Conservation (phyloP, 2,797 vertebrate species). For the Notoglanidium macrostoma region DNA sequence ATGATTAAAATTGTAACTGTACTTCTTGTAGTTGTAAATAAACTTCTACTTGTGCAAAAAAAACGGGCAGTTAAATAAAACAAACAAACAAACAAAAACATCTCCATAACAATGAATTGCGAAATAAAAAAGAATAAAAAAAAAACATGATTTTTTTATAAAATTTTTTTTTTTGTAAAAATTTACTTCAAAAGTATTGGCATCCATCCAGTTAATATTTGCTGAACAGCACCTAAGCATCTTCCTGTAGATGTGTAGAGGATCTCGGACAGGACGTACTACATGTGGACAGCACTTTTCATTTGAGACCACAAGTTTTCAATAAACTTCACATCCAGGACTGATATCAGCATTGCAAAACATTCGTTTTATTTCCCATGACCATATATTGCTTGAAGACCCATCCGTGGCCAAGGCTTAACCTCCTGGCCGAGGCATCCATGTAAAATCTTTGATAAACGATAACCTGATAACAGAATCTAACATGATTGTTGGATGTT, state of each 20-base stretch:
- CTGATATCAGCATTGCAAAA: too few species aligned
- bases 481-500: not conserved
- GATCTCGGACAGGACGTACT: not conserved
- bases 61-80: too few species aligned
- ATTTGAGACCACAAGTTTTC: not conserved
- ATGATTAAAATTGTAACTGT: not conserved
- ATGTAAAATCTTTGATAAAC: not conserved
- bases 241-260: not conserved
- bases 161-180: not conserved
- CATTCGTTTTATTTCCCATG: not conserved
- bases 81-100: too few species aligned
- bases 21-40: too few species aligned
- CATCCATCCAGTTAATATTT: not conserved
- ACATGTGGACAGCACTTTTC: not conserved
- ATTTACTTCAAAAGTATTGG: not conserved
- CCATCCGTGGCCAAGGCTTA: not conserved
- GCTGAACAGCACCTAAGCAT: not conserved
- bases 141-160: too few species aligned
- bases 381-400: not conserved
- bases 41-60: too few species aligned
- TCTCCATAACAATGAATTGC: too few species aligned
- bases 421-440: not conserved
- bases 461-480: not conserved
- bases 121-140: too few species aligned
- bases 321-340: not conserved